phyloP scores from a whole-genome alignment of 2,888 invertebrate species.

The Tetranychus truncatus region DNA sequence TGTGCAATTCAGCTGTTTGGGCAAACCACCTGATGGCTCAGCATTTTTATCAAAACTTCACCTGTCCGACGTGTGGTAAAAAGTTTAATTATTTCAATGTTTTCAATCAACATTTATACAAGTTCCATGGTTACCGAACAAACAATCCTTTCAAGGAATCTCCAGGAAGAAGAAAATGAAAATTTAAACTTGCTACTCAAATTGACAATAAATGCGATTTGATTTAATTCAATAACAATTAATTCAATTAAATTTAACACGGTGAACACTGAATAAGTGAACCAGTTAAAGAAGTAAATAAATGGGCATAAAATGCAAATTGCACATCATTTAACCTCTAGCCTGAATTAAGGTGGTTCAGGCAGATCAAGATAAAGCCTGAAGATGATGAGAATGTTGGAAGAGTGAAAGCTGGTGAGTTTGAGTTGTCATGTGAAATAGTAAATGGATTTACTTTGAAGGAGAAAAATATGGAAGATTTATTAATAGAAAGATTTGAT shows the following conservation, averaged over 20 bases:
- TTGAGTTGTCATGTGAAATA: too few species aligned
- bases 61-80: not conserved
- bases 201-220: not conserved
- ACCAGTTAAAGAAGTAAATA: too few species aligned
- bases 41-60: not conserved
- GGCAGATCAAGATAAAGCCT: too few species aligned
- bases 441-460: too few species aligned
- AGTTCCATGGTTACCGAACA: not conserved
- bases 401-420: too few species aligned
- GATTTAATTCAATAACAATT: not conserved
- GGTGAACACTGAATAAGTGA: not conserved
- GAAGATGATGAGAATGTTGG: too few species aligned
- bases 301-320: too few species aligned
- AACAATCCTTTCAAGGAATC: not conserved
- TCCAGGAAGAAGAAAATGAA: not conserved
- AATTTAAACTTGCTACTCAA: not conserved
- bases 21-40: not conserved
- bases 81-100: not conserved
- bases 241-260: not conserved
- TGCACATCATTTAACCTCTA: too few species aligned
- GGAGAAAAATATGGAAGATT: too few species aligned
- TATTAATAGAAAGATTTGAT: too few species aligned
- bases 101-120: slow-evolving; percentile 1
- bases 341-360: too few species aligned
- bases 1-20: not conserved